phyloP scores from a whole-genome alignment of 2,797 vertebrate genomes.

The Syngnathus rostellatus region DNA sequence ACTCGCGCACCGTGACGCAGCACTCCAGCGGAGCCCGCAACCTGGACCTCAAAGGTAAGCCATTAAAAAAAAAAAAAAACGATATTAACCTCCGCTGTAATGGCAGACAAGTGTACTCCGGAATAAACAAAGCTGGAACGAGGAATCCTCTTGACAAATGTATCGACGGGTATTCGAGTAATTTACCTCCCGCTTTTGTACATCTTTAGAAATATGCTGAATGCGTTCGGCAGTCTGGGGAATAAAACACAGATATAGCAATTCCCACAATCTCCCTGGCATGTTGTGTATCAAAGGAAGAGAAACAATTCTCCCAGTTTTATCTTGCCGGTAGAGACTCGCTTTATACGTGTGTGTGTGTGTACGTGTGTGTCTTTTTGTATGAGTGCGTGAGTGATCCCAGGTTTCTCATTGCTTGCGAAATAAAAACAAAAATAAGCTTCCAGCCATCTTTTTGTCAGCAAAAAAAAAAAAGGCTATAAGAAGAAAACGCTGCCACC shows the following conservation, averaged over 20 bases:
- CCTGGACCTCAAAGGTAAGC: conserved; percentile 89
- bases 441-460: neutral
- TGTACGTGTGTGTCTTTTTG: neutral
- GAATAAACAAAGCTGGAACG: neutral
- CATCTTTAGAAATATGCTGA: neutral
- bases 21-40: conserved; percentile 88
- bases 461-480: neutral
- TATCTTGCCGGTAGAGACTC: neutral
- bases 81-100: neutral
- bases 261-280: conserved; percentile 2
- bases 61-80: no score
- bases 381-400: neutral
- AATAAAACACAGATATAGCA: neutral
- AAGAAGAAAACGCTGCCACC: neutral
- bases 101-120: neutral
- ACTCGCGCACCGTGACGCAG: conserved; percentile 90
- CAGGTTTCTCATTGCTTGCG: neutral
- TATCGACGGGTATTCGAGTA: neutral
- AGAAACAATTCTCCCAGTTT: neutral
- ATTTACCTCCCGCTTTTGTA: neutral
- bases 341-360: neutral
- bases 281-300: neutral
- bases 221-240: neutral
- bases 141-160: conserved; percentile 5
- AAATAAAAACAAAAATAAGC: conserved; percentile 4